Base-by-base conservation (phyloP, 2,888 invertebrate genomes). In the Parapristionchus giblindavisi region DNA sequence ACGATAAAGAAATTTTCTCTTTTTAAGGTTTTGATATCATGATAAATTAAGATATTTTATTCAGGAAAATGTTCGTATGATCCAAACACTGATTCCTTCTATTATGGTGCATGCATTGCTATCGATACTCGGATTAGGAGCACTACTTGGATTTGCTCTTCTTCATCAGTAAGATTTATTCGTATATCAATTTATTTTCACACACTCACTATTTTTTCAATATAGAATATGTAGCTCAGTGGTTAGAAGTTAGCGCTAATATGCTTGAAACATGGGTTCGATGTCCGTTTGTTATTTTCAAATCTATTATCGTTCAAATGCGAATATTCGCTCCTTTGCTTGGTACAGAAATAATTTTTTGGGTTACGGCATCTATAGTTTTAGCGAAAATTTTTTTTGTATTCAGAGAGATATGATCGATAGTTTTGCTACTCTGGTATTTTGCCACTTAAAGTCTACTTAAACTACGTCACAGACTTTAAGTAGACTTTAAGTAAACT, bases 21-120 rank as follows among this genome's bases (percentile, higher is more conserved):
- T 24, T n/a, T 54, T 54, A 17, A n/a, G 27, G 27, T 4, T 54
- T n/a, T 1, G 14, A 51, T 14, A 51, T 17, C 51, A 51, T 14
- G n/a, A n/a, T 14, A 51, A n/a, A 51, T 17, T 51, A n/a, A 51
- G 51, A 51, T n/a, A 29, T 27, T 36, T 58, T 21, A 72, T 80
- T 40, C 73, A 81, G 79, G 82, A 82, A 51, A 82, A 82, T 66
- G 79, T 82, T 29, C 70, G 77, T 58, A 80, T 80, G 52, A 82
- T 82, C 81, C 58, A 77, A 24, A 79, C 80, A 24, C 76, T 82
- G 51, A 82, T 82, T 21, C 81, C 80, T 3, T 80, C 81, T 0
- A 78, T 82, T 21, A 81, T 81, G 3, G 81, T 82, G 21, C 82
- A 82, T 72, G 79, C 81, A 0, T 70, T 77, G 34, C 75, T 82